Conservation (phyloP, 2,113 vertebrate genomes). For the Rhodinocichla rosea region DNA sequence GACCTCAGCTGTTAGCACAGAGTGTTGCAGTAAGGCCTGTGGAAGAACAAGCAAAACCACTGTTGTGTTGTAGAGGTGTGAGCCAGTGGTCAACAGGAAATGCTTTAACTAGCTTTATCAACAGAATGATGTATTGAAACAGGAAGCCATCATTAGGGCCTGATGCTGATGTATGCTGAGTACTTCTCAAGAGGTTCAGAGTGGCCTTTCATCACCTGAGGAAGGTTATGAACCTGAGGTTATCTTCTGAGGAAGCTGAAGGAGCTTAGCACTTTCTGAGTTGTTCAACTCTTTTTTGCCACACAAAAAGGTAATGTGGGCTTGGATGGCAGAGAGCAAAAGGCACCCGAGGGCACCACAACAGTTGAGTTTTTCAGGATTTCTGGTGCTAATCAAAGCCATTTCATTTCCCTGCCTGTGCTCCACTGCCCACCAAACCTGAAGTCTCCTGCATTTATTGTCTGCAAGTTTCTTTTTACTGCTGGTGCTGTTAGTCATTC, state of each 20-base stretch:
- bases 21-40: not conserved
- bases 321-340: not conserved
- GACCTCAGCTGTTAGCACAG: not conserved
- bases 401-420: not conserved
- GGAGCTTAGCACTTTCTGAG: not conserved
- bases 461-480: constrained; percentile 6
- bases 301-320: not conserved
- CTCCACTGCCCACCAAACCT: not conserved
- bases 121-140: not conserved
- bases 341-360: not conserved
- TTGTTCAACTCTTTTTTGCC: not conserved
- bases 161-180: not conserved
- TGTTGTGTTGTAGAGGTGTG: not conserved
- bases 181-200: not conserved
- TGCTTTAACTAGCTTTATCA: not conserved
- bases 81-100: not conserved
- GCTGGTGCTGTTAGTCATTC: constrained; percentile 12
- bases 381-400: not conserved
- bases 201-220: not conserved
- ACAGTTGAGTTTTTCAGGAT: not conserved
- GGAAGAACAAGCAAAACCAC: not conserved
- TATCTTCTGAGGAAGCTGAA: not conserved
- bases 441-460: not conserved
- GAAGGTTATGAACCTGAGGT: not conserved
- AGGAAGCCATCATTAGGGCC: not conserved